These are phyloP conservation scores for Orchesella flavescens DNA, from an alignment of 2,888 invertebrate genomes.

Conservation along the genomic window DNA sequence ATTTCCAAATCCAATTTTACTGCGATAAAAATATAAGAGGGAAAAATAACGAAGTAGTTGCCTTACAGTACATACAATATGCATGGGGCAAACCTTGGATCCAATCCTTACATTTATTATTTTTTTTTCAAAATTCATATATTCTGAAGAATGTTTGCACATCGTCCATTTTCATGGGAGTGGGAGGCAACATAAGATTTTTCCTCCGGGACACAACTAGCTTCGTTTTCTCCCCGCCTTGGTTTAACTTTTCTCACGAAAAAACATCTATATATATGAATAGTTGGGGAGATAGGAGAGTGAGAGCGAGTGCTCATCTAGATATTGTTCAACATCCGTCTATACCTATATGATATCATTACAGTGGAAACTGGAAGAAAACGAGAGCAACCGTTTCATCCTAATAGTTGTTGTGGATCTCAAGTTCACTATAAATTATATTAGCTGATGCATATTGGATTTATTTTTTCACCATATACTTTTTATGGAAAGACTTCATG, in stretches of 20 bases:
- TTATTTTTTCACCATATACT: conserved; percentile 4
- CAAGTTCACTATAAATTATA: conserved; percentile 5
- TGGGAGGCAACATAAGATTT: conserved; percentile 41
- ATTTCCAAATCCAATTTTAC: conserved; percentile 57
- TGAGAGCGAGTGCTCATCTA: neutral
- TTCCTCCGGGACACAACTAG: conserved; percentile 42
- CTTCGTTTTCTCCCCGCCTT: neutral
- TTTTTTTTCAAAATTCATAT: conserved; percentile 54
- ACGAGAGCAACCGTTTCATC: neutral
- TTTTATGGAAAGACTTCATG: conserved; percentile 15
- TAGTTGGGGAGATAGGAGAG: neutral
- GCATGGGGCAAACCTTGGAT: neutral
- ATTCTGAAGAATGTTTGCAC: conserved; percentile 60
- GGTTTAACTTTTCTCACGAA: neutral
- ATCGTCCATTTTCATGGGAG: conserved; percentile 53
- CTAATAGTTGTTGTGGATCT: neutral
- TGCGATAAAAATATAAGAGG: conserved; percentile 38
- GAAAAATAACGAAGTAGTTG: neutral
- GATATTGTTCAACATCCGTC: too few relatives aligned
- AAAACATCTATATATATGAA: conserved; percentile 19
- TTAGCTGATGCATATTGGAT: neutral
- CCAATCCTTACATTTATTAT: neutral
- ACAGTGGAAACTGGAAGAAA: neutral
- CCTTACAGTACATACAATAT: neutral
- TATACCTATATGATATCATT: too few relatives aligned